Base-by-base conservation (phyloP, 2,888 invertebrate genomes). In the Caenorhabditis afra region DNA sequence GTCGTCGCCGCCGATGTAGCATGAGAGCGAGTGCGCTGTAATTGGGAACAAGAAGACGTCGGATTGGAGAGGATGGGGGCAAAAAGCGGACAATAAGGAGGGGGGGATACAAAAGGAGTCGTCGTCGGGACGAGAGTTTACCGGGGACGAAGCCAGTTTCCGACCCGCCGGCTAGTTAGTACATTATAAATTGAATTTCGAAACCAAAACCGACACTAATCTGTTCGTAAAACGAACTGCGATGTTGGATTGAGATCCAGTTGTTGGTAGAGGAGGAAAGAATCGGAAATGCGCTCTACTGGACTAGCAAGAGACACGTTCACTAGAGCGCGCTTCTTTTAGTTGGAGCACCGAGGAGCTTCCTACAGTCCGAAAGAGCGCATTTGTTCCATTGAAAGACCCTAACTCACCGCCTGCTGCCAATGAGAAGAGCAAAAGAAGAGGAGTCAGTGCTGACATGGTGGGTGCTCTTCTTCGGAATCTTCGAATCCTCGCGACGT, bases 1-100 rank as follows among this genome's bases (percentile, higher is more conserved):
- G 12, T 53, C 71, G 11, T 87, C 85, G 1, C 82, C 86, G 55
- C 88, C 88, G 12, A 88, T 83, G 73, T 83, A 81, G 68, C 88
- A 88, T 29, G 77, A 76, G 20, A 88, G 71, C 14, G 68, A 35
- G 59, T 22, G 16, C 1, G 41, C 78, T 78, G 78, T 11, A 78
- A 39, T 44, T 7, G 23, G n/a, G 14, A 10, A 29, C n/a, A n/a
- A 23, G 22, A 12, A 23, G 22, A 23, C 35, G 11, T 53, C 53
- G 37, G 11, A 14, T n/a, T 14, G 16, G 22, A n/a, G 14, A 22
- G 7, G 29, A 7, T 11, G 22, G 22, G 4, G 14, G 22, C 11
- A 22, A 8, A 7, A 22, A 16, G 22, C 22, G 49, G 22, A 49
- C 49, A 49, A 49, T 49, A 16, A 22, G 16, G 49, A 49, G 49